A percentile compares a stretch with the other conserved stretches of the same genome.
Conservation (phyloP, 2,888 invertebrate species). For the Oscheius sp. region DNA sequence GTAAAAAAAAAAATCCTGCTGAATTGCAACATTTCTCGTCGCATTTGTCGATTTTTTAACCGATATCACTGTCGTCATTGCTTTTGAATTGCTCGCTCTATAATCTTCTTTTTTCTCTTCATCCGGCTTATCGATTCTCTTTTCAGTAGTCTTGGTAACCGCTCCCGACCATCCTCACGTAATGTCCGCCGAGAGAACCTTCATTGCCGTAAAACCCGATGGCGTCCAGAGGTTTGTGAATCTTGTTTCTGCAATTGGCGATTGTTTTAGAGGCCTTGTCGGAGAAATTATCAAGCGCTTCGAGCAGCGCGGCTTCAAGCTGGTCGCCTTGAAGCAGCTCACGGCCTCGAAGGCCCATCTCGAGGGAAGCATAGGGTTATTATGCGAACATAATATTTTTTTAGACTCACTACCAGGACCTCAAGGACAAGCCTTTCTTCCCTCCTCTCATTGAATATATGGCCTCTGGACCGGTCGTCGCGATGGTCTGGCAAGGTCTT, state of each 20-base stretch:
- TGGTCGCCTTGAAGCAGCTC: conserved; percentile 90
- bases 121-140: background rate
- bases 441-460: conserved; percentile 92
- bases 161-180: background rate
- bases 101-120: background rate
- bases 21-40: too few relatives aligned
- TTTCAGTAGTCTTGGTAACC: background rate
- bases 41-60: too few relatives aligned
- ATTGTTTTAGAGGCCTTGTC: conserved; percentile 78
- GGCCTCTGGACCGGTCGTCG: conserved; percentile 83
- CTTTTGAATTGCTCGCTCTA: background rate
- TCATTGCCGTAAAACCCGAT: conserved; percentile 98
- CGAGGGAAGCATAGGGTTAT: conserved; percentile 42
- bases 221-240: conserved; percentile 83
- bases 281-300: conserved; percentile 95
- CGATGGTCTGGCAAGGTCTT: conserved; percentile 85
- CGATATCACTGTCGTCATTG: too few relatives aligned
- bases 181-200: conserved; percentile 84
- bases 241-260: background rate
- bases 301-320: conserved; percentile 95
- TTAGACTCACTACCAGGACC: conserved; percentile 92
- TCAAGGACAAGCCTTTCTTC: conserved; percentile 91
- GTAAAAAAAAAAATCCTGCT: too few relatives aligned
- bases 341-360: conserved; percentile 75
- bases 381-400: conserved; percentile 74